These are phyloP conservation scores for Cyclina sinensis DNA, from an alignment of 1,140 invertebrate genomes.

Conservation along the genomic window DNA sequence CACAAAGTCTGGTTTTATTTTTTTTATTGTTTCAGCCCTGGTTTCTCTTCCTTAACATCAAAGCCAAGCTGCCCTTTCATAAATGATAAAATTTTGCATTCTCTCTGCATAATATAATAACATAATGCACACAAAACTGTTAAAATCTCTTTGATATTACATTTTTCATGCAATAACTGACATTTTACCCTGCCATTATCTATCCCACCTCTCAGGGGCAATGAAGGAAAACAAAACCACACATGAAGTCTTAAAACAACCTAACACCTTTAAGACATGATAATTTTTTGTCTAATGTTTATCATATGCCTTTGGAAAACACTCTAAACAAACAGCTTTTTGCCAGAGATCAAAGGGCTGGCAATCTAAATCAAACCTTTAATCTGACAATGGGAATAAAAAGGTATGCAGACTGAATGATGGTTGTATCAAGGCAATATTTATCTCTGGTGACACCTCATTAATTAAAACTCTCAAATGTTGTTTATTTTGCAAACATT, in stretches of 20 bases:
- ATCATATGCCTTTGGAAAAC: conserved; percentile 5
- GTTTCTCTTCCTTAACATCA: too few relatives aligned
- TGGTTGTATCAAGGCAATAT: not conserved
- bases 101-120: too few relatives aligned
- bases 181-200: too few relatives aligned
- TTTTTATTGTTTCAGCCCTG: too few relatives aligned
- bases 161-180: too few relatives aligned
- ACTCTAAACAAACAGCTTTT: conserved; percentile 23
- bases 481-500: not conserved
- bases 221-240: not conserved
- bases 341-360: not conserved
- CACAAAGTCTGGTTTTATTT: too few relatives aligned
- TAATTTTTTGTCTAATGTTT: conserved; percentile 12
- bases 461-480: not conserved
- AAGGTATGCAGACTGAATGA: not conserved
- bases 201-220: too few relatives aligned
- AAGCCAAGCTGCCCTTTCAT: too few relatives aligned
- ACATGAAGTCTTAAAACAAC: not conserved
- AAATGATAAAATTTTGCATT: too few relatives aligned
- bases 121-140: too few relatives aligned
- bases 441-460: not conserved
- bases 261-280: conserved; percentile 16
- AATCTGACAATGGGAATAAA: conserved; percentile 10
- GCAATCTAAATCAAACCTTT: conserved; percentile 3
- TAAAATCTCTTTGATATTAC: too few relatives aligned